phyloP scores from a whole-genome alignment of 2,888 invertebrate species.

The Bursaphelenchus okinawaensis region DNA sequence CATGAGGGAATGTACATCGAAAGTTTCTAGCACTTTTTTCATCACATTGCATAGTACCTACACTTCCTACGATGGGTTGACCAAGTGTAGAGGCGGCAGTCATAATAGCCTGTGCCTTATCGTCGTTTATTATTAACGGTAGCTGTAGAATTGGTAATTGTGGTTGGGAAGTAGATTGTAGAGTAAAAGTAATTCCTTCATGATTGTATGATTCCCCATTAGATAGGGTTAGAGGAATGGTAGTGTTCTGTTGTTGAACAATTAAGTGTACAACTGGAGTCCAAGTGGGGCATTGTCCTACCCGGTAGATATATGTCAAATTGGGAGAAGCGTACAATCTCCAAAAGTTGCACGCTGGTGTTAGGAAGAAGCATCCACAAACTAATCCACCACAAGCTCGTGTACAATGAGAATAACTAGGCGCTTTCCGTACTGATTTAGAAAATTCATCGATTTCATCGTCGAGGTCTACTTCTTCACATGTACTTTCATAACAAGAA shows the following conservation, averaged over 20 bases:
- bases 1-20: background rate
- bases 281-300: background rate
- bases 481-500: background rate
- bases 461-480: background rate
- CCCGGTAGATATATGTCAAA: background rate
- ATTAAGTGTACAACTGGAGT: background rate
- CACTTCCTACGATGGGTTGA: background rate
- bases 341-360: background rate
- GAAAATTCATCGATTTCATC: background rate
- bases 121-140: background rate
- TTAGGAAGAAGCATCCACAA: background rate
- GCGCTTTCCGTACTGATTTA: background rate
- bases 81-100: background rate
- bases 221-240: background rate
- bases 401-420: background rate
- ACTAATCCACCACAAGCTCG: background rate
- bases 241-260: background rate
- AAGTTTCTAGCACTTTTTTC: background rate
- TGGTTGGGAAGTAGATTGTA: background rate
- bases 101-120: background rate
- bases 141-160: background rate
- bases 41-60: background rate
- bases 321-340: background rate
- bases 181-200: background rate
- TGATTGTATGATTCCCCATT: background rate